A percentile compares a stretch with the other conserved stretches of the same genome.
phyloP scores from a whole-genome alignment of 2,888 invertebrate genomes.

The Linnaemya tessellans region DNA sequence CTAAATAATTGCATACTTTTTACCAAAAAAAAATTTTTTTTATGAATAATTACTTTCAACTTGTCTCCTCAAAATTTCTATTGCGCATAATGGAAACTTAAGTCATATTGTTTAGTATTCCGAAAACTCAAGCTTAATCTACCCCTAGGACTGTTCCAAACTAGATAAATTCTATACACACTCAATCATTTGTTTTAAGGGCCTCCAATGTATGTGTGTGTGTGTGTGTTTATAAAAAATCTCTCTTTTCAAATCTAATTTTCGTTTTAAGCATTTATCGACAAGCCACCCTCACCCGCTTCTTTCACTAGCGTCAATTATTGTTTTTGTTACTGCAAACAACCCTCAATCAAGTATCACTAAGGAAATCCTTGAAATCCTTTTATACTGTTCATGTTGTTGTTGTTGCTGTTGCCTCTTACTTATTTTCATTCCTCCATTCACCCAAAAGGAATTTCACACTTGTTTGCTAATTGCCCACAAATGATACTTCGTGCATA shows the following conservation, averaged over 20 bases:
- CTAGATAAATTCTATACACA: too few species aligned
- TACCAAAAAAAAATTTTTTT: too few species aligned
- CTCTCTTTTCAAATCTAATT: constrained; percentile 34
- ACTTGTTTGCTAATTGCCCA: constrained; percentile 73
- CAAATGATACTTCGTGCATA: constrained; percentile 71
- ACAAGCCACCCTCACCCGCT: background rate
- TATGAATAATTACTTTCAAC: too few species aligned
- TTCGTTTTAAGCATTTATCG: constrained; percentile 5
- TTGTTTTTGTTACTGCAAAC: constrained; percentile 24
- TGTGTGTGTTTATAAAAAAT: too few species aligned
- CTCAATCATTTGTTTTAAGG: too few species aligned
- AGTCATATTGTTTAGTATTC: too few species aligned
- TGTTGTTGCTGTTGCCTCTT: constrained; percentile 26
- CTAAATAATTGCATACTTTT: too few species aligned
- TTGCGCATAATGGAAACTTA: too few species aligned
- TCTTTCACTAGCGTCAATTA: constrained; percentile 8
- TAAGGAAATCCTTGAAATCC: constrained; percentile 43
- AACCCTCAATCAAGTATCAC: constrained; percentile 52
- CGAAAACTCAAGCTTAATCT: too few species aligned
- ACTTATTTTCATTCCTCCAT: constrained; percentile 48
- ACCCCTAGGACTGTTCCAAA: too few species aligned
- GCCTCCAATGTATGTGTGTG: background rate
- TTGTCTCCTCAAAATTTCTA: too few species aligned
- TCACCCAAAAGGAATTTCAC: constrained; percentile 71
- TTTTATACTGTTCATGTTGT: constrained; percentile 18